These are phyloP conservation scores for Lasioglossum morio DNA, from an alignment of 2,888 invertebrate species.

Conservation along the genomic window DNA sequence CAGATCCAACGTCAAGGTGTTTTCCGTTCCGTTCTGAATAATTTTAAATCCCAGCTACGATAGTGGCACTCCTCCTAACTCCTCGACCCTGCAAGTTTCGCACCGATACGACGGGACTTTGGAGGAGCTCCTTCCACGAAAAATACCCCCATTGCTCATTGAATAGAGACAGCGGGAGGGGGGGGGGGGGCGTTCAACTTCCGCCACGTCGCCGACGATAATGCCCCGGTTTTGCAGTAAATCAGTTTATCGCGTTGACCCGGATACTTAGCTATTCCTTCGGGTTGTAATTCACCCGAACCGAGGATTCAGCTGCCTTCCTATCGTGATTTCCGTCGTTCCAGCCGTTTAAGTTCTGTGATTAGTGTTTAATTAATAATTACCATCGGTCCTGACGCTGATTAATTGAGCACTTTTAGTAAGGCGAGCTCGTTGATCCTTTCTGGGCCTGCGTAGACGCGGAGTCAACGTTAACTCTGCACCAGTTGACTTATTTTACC, in stretches of 20 bases:
- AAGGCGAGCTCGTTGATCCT: neutral
- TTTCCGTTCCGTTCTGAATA: conserved; percentile 62
- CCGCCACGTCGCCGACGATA: conserved; percentile 34
- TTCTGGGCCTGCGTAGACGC: neutral
- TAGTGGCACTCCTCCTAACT: neutral
- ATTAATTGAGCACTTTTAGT: neutral
- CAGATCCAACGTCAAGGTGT: conserved; percentile 46
- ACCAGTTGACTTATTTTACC: neutral
- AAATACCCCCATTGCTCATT: conserved; percentile 53
- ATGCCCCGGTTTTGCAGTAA: conserved; percentile 57
- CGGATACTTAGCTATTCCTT: conserved; percentile 59
- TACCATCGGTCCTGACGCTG: neutral
- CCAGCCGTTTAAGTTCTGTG: neutral
- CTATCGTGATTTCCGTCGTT: conserved; percentile 18
- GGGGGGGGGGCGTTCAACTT: conserved; percentile 40
- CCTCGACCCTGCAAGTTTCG: conserved; percentile 23
- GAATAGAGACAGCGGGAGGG: conserved; percentile 38
- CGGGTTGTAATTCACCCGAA: conserved; percentile 44
- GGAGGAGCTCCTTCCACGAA: conserved; percentile 26
- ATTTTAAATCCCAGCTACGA: conserved; percentile 58
- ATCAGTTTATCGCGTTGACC: conserved; percentile 61
- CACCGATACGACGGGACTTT: conserved; percentile 17
- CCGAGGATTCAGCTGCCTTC: conserved; percentile 13
- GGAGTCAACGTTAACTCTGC: neutral
- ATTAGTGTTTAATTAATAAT: conserved; percentile 25